Base-by-base conservation (phyloP, 2,888 invertebrate genomes). In the Cephus pygmeus region DNA sequence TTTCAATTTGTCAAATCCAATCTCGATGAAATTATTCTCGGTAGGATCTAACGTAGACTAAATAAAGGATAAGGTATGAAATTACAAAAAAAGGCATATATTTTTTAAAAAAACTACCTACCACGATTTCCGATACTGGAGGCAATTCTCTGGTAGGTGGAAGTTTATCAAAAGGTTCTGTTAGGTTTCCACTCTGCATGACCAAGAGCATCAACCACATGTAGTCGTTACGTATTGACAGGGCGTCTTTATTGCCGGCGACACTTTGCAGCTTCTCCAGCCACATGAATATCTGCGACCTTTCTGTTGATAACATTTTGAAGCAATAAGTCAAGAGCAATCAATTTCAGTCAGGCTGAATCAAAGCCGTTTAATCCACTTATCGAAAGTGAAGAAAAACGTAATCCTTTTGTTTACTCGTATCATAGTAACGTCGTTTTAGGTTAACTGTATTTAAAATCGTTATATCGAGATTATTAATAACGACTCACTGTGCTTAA, bases 151-250 rank as follows among this genome's bases (percentile, higher is more conserved):
- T 81, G 12, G 88, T 88, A 4, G 88, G 87, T 31, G 92, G 92
- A 3, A 84, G 73, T 79, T 83, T 83, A 77, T 89, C 90, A 80
- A 92, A 92, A 0, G 92, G 92, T 76, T 89, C 88, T 11, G 89
- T 88, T 12, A 92, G 85, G 82, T 89, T 90, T 76, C 91, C 91
- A 75, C 88, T 90, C 85, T 92, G 92, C 80, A 92, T 82, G 85
- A 92, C 92, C 30, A 92, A 83, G 31, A 92, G 85, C 76, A 92
- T 86, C 77, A 92, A 91, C 92, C 92, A 91, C 90, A 92, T 92
- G 81, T 92, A 92, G 69, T 92, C 92, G 81, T 92, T 92, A 76
- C 92, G 83, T 4, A 87, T 87, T 3, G 82, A 84, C 82, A 92
- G 85, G 77, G 90, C 87, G 68, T 90, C 88, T 3, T 85, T 80